phyloP scores from a whole-genome alignment of 2,113 vertebrate genomes.

The Manacus vitellinus region DNA sequence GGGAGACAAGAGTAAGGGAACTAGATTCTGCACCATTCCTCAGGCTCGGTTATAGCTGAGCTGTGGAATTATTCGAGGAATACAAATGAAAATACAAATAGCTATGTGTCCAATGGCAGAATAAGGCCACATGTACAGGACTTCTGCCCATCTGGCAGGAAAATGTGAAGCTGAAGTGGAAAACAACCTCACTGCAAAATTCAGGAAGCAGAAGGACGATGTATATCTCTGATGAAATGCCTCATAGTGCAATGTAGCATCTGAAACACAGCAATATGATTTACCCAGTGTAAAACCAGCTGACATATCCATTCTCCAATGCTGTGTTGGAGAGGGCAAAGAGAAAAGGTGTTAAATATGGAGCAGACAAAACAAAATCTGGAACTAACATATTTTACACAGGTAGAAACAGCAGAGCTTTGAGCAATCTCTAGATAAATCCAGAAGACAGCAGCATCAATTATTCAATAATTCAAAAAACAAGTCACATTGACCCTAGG shows the following conservation, averaged over 20 bases:
- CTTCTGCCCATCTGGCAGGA: background rate
- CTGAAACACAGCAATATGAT: background rate
- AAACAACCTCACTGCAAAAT: background rate
- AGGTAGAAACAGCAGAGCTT: background rate
- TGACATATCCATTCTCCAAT: background rate
- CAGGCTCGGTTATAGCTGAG: background rate
- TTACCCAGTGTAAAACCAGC: background rate
- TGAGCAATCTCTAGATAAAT: background rate
- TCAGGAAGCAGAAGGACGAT: background rate
- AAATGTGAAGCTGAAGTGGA: background rate
- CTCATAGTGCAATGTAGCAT: background rate
- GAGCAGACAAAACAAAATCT: background rate
- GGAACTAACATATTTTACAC: background rate
- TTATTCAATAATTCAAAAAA: slow-evolving; percentile 1
- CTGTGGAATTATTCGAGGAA: background rate
- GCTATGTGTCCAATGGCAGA: background rate
- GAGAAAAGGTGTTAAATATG: background rate
- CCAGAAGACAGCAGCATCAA: background rate
- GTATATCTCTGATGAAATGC: background rate
- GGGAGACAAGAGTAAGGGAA: background rate
- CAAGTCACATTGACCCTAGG: background rate
- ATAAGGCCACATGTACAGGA: background rate
- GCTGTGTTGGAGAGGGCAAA: background rate
- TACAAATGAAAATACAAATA: background rate
- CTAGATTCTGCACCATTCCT: background rate